A percentile compares a stretch with the other conserved stretches of the same genome.
Evolutionary conservation across 2,113 vertebrate species (phyloP).

Genomic region (Mixornis gularis): DNA sequence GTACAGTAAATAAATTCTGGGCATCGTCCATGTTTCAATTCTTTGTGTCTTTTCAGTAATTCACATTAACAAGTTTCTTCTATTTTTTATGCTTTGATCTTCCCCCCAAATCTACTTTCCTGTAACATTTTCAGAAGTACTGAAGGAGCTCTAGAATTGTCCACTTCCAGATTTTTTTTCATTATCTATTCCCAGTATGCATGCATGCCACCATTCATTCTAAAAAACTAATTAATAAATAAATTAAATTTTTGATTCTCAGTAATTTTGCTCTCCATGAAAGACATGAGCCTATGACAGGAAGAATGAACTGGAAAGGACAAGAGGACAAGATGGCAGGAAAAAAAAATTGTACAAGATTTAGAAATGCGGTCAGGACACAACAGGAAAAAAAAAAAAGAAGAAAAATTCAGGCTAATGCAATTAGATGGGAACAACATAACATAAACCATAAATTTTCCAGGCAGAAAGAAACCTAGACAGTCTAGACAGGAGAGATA

Average conservation of each 20-base stretch:
- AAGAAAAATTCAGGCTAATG: neutral
- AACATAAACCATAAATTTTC: neutral
- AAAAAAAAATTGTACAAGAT: neutral
- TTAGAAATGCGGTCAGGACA: neutral
- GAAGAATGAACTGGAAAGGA: neutral
- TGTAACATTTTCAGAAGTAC: neutral
- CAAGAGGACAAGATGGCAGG: neutral
- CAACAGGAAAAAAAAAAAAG: accelerated
- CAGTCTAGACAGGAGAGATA: neutral
- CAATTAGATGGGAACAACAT: neutral
- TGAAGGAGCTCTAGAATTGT: neutral
- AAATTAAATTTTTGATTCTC: neutral
- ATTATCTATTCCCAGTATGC: neutral
- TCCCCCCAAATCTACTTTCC: neutral
- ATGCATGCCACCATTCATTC: neutral
- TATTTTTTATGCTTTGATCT: neutral
- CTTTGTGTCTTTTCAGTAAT: neutral
- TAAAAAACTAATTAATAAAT: neutral
- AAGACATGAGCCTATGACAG: neutral
- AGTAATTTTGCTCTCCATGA: neutral
- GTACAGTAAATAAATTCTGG: neutral
- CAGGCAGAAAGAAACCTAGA: neutral
- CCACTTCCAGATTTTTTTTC: neutral
- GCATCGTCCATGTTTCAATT: neutral
- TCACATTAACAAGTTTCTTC: neutral